Percentiles rank a stretch among this genome's conserved stretches.
Conservation (phyloP, 2,888 invertebrate genomes). For the Clistopyga incitator region DNA sequence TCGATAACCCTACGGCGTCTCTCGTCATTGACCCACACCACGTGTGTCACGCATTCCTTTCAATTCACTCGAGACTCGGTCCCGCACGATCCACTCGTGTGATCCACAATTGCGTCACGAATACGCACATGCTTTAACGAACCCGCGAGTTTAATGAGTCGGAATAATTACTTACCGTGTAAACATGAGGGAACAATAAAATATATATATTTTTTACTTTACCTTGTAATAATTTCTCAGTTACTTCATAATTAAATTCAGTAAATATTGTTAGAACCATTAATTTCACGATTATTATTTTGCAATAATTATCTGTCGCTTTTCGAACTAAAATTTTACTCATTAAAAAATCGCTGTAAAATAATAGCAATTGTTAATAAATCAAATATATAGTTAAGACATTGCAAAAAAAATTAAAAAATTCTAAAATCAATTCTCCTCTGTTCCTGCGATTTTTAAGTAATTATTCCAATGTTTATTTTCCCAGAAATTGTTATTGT, state of each 20-base stretch:
- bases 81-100: constrained; percentile 9
- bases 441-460: neutral
- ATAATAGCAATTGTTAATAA: neutral
- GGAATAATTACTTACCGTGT: neutral
- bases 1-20: constrained; percentile 54
- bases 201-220: neutral
- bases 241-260: too few species aligned
- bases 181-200: neutral
- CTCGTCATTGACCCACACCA: constrained; percentile 63
- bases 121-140: constrained; percentile 24
- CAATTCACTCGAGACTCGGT: constrained; percentile 46
- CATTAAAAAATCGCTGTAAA: too few species aligned
- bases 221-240: too few species aligned
- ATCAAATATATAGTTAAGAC: neutral
- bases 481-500: neutral
- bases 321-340: too few species aligned
- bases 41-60: constrained; percentile 57
- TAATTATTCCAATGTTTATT: neutral
- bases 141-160: constrained; percentile 12
- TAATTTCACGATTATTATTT: too few species aligned
- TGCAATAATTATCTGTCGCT: too few species aligned
- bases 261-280: too few species aligned
- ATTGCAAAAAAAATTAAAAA: neutral
- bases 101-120: constrained; percentile 47
- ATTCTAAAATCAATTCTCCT: too few species aligned